Percentiles rank a stretch among this genome's conserved stretches.
These are phyloP conservation scores for Polydrusus cervinus DNA, from an alignment of 2,888 invertebrate genomes.

Conservation along the genomic window DNA sequence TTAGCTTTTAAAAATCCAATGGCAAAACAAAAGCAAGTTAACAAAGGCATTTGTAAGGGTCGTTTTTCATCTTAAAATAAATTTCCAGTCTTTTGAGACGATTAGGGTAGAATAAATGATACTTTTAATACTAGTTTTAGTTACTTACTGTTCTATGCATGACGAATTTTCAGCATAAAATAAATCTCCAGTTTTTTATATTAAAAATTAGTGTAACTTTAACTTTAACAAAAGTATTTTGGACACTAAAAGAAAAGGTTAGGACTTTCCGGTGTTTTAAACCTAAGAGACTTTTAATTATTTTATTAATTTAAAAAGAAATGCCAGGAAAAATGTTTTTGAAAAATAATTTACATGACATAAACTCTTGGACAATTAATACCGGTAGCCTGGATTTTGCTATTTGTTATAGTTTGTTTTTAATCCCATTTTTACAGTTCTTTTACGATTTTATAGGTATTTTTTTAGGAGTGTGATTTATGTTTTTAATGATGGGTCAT, in stretches of 20 bases:
- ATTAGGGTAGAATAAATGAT: conserved; percentile 43
- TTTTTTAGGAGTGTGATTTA: too few species aligned
- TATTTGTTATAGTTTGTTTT: too few species aligned
- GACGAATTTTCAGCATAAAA: background rate
- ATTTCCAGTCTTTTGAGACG: conserved; percentile 28
- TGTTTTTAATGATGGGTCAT: too few species aligned
- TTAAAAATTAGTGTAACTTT: conserved; percentile 6
- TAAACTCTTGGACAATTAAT: too few species aligned
- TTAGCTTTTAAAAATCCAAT: conserved; percentile 23
- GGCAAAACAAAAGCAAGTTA: conserved; percentile 7
- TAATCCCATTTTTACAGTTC: too few species aligned
- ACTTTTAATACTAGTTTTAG: conserved; percentile 43
- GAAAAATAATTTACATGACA: too few species aligned
- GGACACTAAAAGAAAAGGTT: background rate
- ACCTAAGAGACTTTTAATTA: too few species aligned
- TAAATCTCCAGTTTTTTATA: background rate
- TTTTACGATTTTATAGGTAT: too few species aligned
- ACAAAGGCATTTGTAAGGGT: conserved; percentile 22
- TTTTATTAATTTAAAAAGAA: too few species aligned
- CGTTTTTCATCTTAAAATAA: conserved; percentile 39
- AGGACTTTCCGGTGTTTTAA: too few species aligned
- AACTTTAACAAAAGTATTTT: background rate
- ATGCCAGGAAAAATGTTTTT: too few species aligned
- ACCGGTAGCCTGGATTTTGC: too few species aligned
- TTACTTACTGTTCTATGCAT: conserved; percentile 7